Evolutionary conservation across 2,797 vertebrate genomes (phyloP).

Genomic region (Acomys russatus): DNA sequence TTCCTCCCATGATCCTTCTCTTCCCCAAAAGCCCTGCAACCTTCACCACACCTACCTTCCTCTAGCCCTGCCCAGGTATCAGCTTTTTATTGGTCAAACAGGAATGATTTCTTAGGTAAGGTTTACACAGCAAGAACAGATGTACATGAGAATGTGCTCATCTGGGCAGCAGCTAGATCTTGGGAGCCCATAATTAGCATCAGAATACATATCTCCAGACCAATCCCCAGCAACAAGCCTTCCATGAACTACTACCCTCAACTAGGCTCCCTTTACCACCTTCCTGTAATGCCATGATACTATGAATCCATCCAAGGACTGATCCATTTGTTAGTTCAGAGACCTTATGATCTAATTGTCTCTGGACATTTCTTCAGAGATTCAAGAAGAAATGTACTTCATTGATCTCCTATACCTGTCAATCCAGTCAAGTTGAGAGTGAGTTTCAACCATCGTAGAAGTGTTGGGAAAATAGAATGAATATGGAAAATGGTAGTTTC

Average conservation of each 20-base stretch:
- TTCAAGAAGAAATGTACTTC: neutral
- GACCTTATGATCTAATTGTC: neutral
- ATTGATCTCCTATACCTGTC: neutral
- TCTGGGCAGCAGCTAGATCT: too few species aligned
- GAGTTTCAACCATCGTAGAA: neutral
- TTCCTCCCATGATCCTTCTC: too few species aligned
- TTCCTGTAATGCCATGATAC: neutral
- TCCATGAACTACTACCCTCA: neutral
- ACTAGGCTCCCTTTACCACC: neutral
- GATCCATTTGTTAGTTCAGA: neutral
- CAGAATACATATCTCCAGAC: too few species aligned
- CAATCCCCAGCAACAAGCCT: too few species aligned
- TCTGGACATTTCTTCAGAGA: neutral
- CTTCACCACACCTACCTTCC: too few species aligned
- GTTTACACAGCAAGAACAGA: too few species aligned
- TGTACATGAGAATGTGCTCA: too few species aligned
- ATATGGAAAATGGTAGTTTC: neutral
- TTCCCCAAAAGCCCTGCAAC: too few species aligned
- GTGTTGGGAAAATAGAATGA: neutral
- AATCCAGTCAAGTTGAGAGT: neutral
- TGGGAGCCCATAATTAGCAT: too few species aligned
- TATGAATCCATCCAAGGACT: neutral
- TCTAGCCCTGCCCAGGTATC: too few species aligned
- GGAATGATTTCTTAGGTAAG: too few species aligned
- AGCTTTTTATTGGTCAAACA: too few species aligned